phyloP scores from a whole-genome alignment of 1,140 invertebrate genomes.

The Drosophila sp. region DNA sequence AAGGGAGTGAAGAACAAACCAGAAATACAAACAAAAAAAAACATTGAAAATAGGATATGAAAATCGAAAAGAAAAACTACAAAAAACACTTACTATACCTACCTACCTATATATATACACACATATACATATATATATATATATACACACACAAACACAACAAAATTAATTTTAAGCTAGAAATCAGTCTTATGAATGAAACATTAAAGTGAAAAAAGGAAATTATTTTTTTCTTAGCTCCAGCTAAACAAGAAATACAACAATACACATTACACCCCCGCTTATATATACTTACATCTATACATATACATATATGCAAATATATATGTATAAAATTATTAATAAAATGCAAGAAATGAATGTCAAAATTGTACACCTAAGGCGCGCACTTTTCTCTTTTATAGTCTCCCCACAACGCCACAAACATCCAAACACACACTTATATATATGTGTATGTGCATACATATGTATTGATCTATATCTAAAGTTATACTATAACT shows the following conservation, averaged over 20 bases:
- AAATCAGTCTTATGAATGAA: slow-evolving; percentile 72
- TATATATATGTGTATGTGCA: neutral
- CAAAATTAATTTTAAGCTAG: slow-evolving; percentile 63
- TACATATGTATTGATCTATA: neutral
- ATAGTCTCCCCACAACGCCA: neutral
- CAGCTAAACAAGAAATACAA: slow-evolving; percentile 43
- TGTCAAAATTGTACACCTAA: slow-evolving; percentile 54
- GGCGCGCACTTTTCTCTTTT: slow-evolving; percentile 52
- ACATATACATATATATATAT: neutral
- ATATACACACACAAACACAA: slow-evolving; percentile 24
- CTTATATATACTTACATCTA: slow-evolving; percentile 41
- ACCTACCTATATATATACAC: slow-evolving; percentile 4
- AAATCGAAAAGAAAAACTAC: slow-evolving; percentile 24
- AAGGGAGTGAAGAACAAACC: slow-evolving; percentile 24
- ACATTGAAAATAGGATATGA: slow-evolving; percentile 20
- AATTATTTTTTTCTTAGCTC: slow-evolving; percentile 44
- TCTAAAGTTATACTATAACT: neutral
- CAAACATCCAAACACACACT: slow-evolving; percentile 23
- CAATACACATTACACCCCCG: slow-evolving; percentile 35
- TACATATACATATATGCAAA: slow-evolving; percentile 33
- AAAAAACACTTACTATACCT: neutral
- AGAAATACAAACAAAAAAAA: slow-evolving; percentile 3
- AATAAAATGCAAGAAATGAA: slow-evolving; percentile 67
- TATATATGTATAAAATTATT: slow-evolving; percentile 70
- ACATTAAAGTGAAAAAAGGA: slow-evolving; percentile 55